Evolutionary conservation across 2,888 invertebrate species (phyloP).

Genomic region (Agrochola lota): DNA sequence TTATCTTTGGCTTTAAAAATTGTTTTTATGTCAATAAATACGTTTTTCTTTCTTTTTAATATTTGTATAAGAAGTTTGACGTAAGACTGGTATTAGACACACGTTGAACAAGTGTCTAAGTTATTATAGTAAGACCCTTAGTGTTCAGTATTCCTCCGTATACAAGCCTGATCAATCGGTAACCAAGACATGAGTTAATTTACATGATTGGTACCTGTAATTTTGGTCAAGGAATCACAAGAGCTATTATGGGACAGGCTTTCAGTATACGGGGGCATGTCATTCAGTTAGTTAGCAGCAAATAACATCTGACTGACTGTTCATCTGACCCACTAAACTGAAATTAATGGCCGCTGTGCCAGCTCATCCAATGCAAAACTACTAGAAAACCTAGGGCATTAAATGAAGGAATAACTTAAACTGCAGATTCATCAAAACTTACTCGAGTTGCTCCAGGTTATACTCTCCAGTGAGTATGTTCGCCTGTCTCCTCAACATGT

Average conservation of each 20-base stretch:
- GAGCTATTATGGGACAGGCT: background rate
- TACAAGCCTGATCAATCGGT: background rate
- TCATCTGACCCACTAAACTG: background rate
- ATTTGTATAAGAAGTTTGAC: no score
- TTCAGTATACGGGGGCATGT: background rate
- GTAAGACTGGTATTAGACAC: no score
- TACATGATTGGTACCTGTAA: background rate
- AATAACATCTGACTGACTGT: background rate
- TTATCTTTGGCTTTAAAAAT: no score
- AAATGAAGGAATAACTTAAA: no score
- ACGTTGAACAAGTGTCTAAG: no score
- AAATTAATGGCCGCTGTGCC: background rate
- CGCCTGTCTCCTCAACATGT: constrained; percentile 95
- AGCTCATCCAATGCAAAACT: background rate
- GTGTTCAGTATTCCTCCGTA: no score
- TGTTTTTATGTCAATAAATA: no score
- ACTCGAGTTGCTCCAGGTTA: constrained; percentile 88
- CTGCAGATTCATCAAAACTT: constrained; percentile 67
- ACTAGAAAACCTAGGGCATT: background rate
- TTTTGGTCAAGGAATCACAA: background rate
- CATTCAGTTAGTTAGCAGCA: background rate
- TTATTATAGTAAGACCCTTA: no score
- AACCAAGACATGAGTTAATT: background rate
- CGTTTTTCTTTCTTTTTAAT: no score
- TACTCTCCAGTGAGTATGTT: constrained; percentile 95